Conservation (phyloP, 2,113 vertebrate species). For the Misgurnus anguillicaudatus region DNA sequence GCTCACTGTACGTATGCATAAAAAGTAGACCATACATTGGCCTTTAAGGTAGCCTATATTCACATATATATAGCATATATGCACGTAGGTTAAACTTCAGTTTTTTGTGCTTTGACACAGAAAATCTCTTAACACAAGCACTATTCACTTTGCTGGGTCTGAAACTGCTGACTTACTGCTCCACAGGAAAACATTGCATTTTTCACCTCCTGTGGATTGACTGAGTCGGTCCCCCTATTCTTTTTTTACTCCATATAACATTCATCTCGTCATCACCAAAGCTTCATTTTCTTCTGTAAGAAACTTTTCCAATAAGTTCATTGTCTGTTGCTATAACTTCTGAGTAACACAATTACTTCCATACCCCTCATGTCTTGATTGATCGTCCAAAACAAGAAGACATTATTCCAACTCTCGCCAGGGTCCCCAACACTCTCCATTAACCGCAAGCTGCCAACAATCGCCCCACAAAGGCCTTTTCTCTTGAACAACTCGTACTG, state of each 20-base stretch:
- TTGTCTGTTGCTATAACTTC: neutral
- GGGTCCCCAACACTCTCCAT: constrained; percentile 18
- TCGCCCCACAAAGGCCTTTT: neutral
- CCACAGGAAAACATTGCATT: constrained; percentile 22
- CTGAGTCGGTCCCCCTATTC: constrained; percentile 2
- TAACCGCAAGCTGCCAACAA: constrained; percentile 7
- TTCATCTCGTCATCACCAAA: neutral
- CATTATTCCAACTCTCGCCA: constrained; percentile 39
- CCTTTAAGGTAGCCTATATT: too few relatives aligned
- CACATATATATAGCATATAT: too few relatives aligned
- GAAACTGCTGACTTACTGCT: constrained; percentile 16
- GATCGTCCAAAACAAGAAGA: constrained; percentile 18
- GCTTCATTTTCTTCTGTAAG: neutral
- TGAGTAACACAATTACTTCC: neutral
- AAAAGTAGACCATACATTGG: too few relatives aligned
- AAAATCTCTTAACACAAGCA: constrained; percentile 5
- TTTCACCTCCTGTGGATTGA: constrained; percentile 20
- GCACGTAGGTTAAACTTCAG: too few relatives aligned
- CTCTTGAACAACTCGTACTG: neutral
- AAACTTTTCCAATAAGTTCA: neutral
- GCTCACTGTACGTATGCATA: too few relatives aligned
- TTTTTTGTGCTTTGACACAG: too few relatives aligned
- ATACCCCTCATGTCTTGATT: neutral
- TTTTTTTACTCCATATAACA: constrained; percentile 19
- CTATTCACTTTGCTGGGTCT: neutral